Base-by-base conservation (phyloP, 2,888 invertebrate genomes). In the Gerris lacustris region DNA sequence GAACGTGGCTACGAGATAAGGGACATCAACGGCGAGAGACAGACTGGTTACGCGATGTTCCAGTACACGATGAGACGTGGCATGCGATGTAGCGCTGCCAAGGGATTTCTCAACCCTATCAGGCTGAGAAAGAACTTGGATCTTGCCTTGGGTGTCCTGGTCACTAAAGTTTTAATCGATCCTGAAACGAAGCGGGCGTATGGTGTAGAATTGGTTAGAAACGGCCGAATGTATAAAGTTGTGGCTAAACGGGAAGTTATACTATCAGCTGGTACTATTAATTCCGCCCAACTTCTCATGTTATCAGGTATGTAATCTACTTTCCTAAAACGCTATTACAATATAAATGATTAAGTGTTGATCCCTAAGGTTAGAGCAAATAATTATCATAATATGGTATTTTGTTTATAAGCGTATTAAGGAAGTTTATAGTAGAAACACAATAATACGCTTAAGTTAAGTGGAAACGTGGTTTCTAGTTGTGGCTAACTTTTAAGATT, bases 281-380 rank as follows among this genome's bases (percentile, higher is more conserved):
- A 89, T 75, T 87, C 91, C 0, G 96, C 97, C 0, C 97, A 98
- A 77, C 79, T 98, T 9, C 84, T 99, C 71, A 90, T 97, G 91
- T 82, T 98, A n/a, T 84, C 88, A 76, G 77, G 77, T 77, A 68
- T 74, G 74, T 66, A 2, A 31, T 31, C 31, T 31, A 31, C 31
- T 31, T 31, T 2, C 31, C 31, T 44, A n/a, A n/a, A 6, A 18
- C 31, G 31, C 2, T 7, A 77, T 79, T 0, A 80, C 80, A 80
- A 81, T 67, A 17, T 67, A 11, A n/a, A 62, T n/a, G 31, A 31
- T 31, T 31, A 2, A 31, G 31, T 1, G 31, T 31, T 31, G 4
- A 31, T 31, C 2, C 31, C 31, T 31, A 31, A 31, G 31, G 31
- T 31, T 31, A 31, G 31, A 31, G 4, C 2, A 31, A 4, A 31